phyloP scores from a whole-genome alignment of 2,888 invertebrate genomes.

The Polydrusus pterygomalis region DNA sequence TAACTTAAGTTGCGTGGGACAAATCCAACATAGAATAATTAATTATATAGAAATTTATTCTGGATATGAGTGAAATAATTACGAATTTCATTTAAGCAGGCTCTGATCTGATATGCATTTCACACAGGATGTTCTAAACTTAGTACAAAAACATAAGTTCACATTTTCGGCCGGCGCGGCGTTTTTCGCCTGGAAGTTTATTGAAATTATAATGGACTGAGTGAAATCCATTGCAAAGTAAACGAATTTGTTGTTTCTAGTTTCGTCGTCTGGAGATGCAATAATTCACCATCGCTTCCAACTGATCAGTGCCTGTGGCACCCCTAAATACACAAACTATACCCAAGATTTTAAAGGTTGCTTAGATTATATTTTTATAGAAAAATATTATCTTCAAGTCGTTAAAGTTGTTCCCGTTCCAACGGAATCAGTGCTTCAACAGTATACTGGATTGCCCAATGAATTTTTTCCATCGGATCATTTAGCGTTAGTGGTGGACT shows the following conservation, averaged over 20 bases:
- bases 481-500: slow-evolving; percentile 87
- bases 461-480: slow-evolving; percentile 95
- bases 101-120: too few relatives aligned
- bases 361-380: slow-evolving; percentile 93
- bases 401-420: slow-evolving; percentile 87
- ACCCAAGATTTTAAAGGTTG: slow-evolving; percentile 88
- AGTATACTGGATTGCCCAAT: slow-evolving; percentile 88
- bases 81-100: too few relatives aligned
- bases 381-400: slow-evolving; percentile 78
- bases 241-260: slow-evolving; percentile 58
- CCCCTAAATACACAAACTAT: slow-evolving; percentile 89
- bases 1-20: too few relatives aligned
- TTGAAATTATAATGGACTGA: too few relatives aligned
- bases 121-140: too few relatives aligned
- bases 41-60: too few relatives aligned
- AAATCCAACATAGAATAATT: too few relatives aligned
- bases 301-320: slow-evolving; percentile 88
- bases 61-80: too few relatives aligned
- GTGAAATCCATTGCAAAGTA: too few relatives aligned
- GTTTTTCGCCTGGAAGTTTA: too few relatives aligned
- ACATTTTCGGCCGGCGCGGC: too few relatives aligned
- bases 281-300: slow-evolving; percentile 69
- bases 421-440: slow-evolving; percentile 82
- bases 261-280: slow-evolving; percentile 76
- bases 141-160: too few relatives aligned